A percentile compares a stretch with the other conserved stretches of the same genome.
These are phyloP conservation scores for Tridacna gigas DNA, from an alignment of 2,888 invertebrate genomes.

Conservation along the genomic window DNA sequence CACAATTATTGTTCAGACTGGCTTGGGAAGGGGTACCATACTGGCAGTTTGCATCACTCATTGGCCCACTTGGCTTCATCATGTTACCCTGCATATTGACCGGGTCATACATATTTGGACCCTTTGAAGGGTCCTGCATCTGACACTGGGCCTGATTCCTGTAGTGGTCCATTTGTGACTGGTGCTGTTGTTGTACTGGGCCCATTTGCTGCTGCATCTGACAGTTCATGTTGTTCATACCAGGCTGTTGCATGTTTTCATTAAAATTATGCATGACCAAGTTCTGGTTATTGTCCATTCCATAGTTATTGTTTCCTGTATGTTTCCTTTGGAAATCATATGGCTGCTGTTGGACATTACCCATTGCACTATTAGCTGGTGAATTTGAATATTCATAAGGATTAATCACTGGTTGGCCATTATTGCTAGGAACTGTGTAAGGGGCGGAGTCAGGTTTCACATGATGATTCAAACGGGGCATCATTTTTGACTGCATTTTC, in stretches of 20 bases:
- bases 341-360: conserved; percentile 63
- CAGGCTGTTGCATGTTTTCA: conserved; percentile 63
- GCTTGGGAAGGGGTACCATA: conserved; percentile 54
- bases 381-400: conserved; percentile 67
- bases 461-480: conserved; percentile 74
- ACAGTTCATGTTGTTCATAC: conserved; percentile 61
- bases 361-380: conserved; percentile 26
- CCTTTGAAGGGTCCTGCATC: conserved; percentile 63
- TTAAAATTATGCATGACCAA: conserved; percentile 67
- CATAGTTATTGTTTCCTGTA: conserved; percentile 60
- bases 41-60: conserved; percentile 54
- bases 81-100: conserved; percentile 59
- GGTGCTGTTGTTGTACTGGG: conserved; percentile 64
- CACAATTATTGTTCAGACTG: conserved; percentile 67
- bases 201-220: conserved; percentile 65
- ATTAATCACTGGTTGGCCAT: conserved; percentile 67
- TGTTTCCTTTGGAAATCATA: conserved; percentile 66
- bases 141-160: conserved; percentile 60
- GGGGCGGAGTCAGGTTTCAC: conserved; percentile 80
- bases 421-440: conserved; percentile 78
- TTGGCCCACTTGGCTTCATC: conserved; percentile 39
- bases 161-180: conserved; percentile 56
- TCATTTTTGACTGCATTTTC: conserved; percentile 78
- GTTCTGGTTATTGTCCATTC: conserved; percentile 75
- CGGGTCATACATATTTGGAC: conserved; percentile 58